phyloP scores from a whole-genome alignment of 92 coral and sea anemone species.

The Siderastrea radians region DNA sequence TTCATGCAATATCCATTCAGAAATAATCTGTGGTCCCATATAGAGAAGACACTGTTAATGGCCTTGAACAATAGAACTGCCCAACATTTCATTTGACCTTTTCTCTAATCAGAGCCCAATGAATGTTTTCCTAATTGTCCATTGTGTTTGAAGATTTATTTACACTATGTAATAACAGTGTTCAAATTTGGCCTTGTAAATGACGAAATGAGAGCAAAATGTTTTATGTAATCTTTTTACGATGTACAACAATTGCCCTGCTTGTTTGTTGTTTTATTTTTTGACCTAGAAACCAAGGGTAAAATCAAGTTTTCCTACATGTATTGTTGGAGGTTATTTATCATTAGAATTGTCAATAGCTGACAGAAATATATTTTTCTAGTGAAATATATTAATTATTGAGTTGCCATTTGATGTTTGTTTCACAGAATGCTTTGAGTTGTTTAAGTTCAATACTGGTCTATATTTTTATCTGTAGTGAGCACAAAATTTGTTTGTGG shows the following conservation, averaged over 20 bases:
- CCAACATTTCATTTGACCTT: slow-evolving; percentile 46
- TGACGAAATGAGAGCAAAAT: background rate
- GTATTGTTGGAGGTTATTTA: background rate
- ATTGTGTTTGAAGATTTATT: slow-evolving; percentile 50
- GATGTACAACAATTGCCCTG: too few relatives aligned
- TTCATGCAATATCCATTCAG: slow-evolving; percentile 31
- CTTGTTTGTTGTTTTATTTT: background rate
- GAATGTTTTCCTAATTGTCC: slow-evolving; percentile 48
- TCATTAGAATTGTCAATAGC: background rate
- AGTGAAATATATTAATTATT: background rate
- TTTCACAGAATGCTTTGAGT: too few relatives aligned
- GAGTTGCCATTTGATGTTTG: background rate
- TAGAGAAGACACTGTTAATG: slow-evolving; percentile 44
- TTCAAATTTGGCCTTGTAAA: slow-evolving; percentile 17
- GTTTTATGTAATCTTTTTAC: background rate
- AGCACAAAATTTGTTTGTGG: too few relatives aligned
- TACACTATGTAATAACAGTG: slow-evolving; percentile 56
- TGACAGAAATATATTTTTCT: background rate
- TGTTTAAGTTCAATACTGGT: too few relatives aligned
- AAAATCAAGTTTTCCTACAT: background rate
- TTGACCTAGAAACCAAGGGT: background rate
- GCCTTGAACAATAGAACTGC: slow-evolving; percentile 20
- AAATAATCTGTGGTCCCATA: slow-evolving; percentile 37
- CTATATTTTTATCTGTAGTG: background rate
- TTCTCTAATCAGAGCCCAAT: slow-evolving; percentile 23